phyloP scores from a whole-genome alignment of 1,140 invertebrate species.

The Camponotus pennsylvanicus region DNA sequence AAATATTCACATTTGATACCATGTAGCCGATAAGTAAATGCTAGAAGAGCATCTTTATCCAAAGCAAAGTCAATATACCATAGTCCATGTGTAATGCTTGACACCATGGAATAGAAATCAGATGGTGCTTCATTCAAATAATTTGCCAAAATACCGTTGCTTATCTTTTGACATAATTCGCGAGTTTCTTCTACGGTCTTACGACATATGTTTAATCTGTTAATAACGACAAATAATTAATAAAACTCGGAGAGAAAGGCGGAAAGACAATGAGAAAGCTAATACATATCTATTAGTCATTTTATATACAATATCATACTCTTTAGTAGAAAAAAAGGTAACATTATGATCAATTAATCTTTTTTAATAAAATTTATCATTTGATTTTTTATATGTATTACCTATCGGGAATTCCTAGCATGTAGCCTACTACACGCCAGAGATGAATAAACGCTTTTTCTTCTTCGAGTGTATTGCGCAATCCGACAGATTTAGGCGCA shows the following conservation, averaged over 20 bases:
- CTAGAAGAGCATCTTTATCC: slow-evolving; percentile 61
- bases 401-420: slow-evolving; percentile 92
- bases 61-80: slow-evolving; percentile 55
- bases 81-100: slow-evolving; percentile 53
- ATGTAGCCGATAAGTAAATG: background rate
- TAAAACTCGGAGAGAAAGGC: background rate
- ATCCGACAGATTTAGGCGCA: slow-evolving; percentile 87
- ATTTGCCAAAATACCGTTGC: slow-evolving; percentile 51
- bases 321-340: background rate
- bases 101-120: slow-evolving; percentile 41
- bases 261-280: background rate
- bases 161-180: slow-evolving; percentile 69
- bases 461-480: slow-evolving; percentile 84
- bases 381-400: slow-evolving; percentile 74
- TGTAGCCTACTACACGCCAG: slow-evolving; percentile 92
- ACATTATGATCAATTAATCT: background rate
- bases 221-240: background rate
- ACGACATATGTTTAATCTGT: slow-evolving; percentile 77
- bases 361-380: background rate
- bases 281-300: background rate
- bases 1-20: background rate
- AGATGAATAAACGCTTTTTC: slow-evolving; percentile 91
- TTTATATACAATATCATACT: background rate
- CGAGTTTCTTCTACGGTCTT: slow-evolving; percentile 73
- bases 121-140: slow-evolving; percentile 49